A percentile compares a stretch with the other conserved stretches of the same genome.
Conservation (phyloP, 2,797 vertebrate genomes). For the Xenops minutus region DNA sequence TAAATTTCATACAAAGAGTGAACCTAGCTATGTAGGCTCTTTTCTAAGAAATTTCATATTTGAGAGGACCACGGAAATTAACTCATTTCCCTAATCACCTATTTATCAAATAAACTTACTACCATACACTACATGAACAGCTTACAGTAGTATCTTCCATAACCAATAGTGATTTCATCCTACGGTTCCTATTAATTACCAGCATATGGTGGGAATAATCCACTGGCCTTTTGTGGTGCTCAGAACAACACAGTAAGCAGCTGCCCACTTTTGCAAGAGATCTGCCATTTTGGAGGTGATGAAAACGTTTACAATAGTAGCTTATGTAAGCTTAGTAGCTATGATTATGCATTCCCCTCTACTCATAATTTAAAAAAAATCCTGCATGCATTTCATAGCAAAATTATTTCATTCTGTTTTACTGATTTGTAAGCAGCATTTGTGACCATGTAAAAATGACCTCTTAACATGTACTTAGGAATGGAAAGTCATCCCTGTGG, state of each 20-base stretch:
- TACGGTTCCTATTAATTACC: not conserved
- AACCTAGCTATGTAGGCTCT: not conserved
- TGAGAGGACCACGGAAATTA: not conserved
- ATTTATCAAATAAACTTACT: not conserved
- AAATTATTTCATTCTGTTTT: not conserved
- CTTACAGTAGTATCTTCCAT: not conserved
- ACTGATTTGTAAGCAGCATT: not conserved
- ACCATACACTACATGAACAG: not conserved
- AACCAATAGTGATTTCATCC: not conserved
- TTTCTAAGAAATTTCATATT: not conserved
- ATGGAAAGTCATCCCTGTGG: not conserved
- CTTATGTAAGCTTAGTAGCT: not conserved
- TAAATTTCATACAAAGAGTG: not conserved
- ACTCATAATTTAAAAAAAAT: not conserved
- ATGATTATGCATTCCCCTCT: not conserved
- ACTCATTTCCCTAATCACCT: not conserved
- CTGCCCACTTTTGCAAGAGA: not conserved
- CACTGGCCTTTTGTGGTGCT: not conserved
- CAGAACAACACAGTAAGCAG: not conserved
- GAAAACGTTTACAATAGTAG: not conserved
- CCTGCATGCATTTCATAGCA: not conserved
- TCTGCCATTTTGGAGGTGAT: not conserved
- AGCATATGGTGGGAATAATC: not conserved
- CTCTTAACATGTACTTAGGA: not conserved
- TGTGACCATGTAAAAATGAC: conserved; percentile 31